Evolutionary conservation across 2,113 vertebrate species (phyloP), one percentile per base, ranked within the genome.

Genomic region (Phyllopteryx taeniolatus): DNA sequence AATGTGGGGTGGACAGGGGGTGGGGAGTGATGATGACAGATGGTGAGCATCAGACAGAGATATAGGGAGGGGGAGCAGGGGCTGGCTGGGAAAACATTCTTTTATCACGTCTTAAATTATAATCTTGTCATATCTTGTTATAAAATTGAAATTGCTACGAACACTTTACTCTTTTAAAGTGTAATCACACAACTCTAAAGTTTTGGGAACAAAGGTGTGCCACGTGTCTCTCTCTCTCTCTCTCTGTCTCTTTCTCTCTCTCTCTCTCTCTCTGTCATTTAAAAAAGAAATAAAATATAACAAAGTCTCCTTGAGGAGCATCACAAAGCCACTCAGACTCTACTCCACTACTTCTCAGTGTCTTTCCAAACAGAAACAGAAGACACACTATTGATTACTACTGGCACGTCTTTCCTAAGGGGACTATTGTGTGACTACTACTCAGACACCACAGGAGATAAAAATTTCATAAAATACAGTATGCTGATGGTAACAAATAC

Each of bases 351-450:
- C 59, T 60, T 33, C 56, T 31, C 22, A 27, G 56, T 13, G 42
- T 83, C 75, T 59, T 70, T 78, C 72, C 59, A 79, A 76, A 80
- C 74, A 65, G 70, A 76, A 66, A 83, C 68, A 70, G 66, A 73
- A 76, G 80, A 83, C 71, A 83, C 71, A 68, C 31, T 83, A 87
- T 90, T 85, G 88, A 88, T 87, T 72, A 83, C 76, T 49, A 39
- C 51, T 70, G 72, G 62, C 44, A 4, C 66, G 56, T 49, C 57
- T 67, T 62, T 85, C 80, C 80, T 85, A 57, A 5, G 70, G 44
- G 77, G 75, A 83, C 78, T 84, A 86, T 82, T 73, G 68, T 62
- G 9, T 82, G 79, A 79, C 72, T 79, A 68, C 73, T 77, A 72
- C 56, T 75, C 62, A 71, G 80, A 83, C 72, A 85, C 67, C 17